phyloP scores from a whole-genome alignment of 2,888 invertebrate species.

The Odontocolon sp. region DNA sequence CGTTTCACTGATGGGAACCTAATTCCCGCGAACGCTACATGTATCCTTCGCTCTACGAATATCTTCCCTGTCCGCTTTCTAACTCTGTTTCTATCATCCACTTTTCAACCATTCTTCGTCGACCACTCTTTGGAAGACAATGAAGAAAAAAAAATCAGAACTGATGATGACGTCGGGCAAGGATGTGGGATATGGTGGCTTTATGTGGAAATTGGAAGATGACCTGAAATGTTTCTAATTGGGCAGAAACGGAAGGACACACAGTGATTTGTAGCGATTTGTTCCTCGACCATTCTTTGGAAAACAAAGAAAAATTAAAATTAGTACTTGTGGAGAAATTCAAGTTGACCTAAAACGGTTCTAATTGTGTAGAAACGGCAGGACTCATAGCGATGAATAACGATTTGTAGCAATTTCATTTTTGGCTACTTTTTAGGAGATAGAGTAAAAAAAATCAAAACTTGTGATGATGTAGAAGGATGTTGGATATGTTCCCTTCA shows the following conservation, averaged over 20 bases:
- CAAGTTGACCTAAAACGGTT: no score
- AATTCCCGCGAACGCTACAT: constrained; percentile 61
- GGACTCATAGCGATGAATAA: no score
- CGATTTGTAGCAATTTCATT: no score
- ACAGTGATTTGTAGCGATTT: no score
- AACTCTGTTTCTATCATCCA: not conserved
- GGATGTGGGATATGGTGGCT: not conserved
- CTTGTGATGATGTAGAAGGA: not conserved
- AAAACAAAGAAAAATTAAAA: no score
- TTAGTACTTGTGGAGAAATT: no score
- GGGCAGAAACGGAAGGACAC: constrained; percentile 43
- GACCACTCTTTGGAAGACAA: not conserved
- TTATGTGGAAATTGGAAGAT: not conserved
- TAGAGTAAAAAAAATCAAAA: not conserved
- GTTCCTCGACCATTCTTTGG: no score
- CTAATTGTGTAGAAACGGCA: no score
- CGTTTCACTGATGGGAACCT: constrained; percentile 66
- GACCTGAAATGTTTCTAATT: constrained; percentile 34
- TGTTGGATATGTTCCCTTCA: constrained; percentile 5
- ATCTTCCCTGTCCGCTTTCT: not conserved
- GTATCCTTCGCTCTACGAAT: not conserved
- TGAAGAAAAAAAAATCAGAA: not conserved
- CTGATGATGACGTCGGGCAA: not conserved
- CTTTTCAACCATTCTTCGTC: constrained; percentile 2
- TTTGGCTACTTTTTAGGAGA: not conserved